phyloP scores from a whole-genome alignment of 1,140 invertebrate genomes.

The Drosophila ohnishii region DNA sequence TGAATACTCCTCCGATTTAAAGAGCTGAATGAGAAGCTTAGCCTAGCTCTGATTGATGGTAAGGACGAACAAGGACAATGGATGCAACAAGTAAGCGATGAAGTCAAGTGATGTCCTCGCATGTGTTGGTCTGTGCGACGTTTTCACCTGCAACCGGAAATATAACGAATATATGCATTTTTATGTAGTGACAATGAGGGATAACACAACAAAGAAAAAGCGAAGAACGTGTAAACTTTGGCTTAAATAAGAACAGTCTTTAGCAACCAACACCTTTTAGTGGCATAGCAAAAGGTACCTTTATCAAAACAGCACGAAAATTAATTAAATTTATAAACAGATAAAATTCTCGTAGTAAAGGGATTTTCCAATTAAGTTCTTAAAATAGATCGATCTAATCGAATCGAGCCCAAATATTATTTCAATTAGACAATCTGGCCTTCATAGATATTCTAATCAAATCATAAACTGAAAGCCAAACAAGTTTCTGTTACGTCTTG shows the following conservation, averaged over 20 bases:
- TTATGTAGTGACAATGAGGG: conserved; percentile 49
- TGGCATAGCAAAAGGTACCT: conserved; percentile 1
- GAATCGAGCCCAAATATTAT: conserved; percentile 5
- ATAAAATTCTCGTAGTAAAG: neutral
- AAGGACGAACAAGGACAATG: conserved; percentile 48
- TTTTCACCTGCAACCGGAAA: conserved; percentile 62
- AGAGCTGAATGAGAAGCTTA: conserved; percentile 4
- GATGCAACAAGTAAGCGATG: conserved; percentile 54
- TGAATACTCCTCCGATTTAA: conserved; percentile 20
- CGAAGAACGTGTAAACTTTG: conserved; percentile 4
- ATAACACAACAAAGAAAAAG: conserved; percentile 15
- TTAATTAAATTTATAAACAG: conserved; percentile 1
- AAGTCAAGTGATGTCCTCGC: conserved; percentile 23
- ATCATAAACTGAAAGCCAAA: conserved; percentile 40
- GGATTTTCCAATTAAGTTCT: conserved; percentile 6
- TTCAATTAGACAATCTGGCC: conserved; percentile 20
- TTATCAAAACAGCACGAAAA: conserved; percentile 16
- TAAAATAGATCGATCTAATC: conserved; percentile 24
- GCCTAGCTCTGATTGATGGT: conserved; percentile 23
- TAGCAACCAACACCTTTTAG: conserved; percentile 1
- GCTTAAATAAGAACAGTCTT: neutral
- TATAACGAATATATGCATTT: conserved; percentile 56
- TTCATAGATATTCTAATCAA: conserved; percentile 42
- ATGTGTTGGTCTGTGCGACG: conserved; percentile 12
- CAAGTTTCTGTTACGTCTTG: conserved; percentile 28